These are phyloP conservation scores for Stenopsyche tienmushanensis DNA, from an alignment of 1,140 invertebrate species.

Conservation along the genomic window DNA sequence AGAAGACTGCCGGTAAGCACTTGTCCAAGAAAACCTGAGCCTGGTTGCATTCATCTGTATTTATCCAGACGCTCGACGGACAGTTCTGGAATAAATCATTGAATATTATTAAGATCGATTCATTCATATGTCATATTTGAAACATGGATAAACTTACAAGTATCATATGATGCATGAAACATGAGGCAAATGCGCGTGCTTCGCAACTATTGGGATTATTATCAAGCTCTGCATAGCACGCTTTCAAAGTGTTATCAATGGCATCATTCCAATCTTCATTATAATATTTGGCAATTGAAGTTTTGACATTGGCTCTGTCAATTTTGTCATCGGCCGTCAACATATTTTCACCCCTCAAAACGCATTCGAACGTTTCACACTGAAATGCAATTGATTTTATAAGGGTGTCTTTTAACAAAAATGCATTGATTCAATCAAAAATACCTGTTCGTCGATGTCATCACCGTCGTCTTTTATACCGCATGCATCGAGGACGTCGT, in stretches of 20 bases:
- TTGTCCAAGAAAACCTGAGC: no score
- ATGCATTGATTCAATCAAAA: background rate
- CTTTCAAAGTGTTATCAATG: background rate
- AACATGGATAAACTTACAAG: background rate
- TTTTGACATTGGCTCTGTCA: constrained; percentile 6
- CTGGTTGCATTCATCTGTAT: no score
- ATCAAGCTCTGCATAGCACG: background rate
- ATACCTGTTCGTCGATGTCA: background rate
- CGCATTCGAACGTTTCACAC: constrained; percentile 20
- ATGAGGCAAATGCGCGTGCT: background rate
- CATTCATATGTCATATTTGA: background rate
- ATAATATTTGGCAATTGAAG: background rate
- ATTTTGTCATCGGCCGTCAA: constrained; percentile 21
- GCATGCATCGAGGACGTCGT: background rate
- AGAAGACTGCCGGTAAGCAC: no score
- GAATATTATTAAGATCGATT: background rate
- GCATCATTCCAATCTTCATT: background rate
- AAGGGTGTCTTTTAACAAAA: background rate
- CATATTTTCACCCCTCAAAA: constrained; percentile 11
- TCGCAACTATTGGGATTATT: background rate
- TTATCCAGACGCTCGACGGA: no score
- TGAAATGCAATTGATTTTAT: constrained; percentile 15
- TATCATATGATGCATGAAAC: background rate
- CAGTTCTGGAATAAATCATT: no score
- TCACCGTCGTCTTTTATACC: background rate